Percentiles rank a stretch among this genome's conserved stretches.
phyloP scores from a whole-genome alignment of 2,888 invertebrate species.

The Microctonus hyperodae region DNA sequence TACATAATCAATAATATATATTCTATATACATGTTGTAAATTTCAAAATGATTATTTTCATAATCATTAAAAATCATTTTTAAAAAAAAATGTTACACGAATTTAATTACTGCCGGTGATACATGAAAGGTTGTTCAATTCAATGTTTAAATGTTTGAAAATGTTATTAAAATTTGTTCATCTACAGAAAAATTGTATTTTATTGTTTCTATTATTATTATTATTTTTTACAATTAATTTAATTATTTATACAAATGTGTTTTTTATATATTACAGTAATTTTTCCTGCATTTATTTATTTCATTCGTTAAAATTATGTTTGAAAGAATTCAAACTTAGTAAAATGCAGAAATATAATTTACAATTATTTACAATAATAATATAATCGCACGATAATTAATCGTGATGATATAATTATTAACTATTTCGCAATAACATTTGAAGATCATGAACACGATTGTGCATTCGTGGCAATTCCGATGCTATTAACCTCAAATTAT shows the following conservation, averaged over 20 bases:
- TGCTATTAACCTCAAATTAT: slow-evolving; percentile 30
- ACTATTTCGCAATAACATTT: slow-evolving; percentile 43
- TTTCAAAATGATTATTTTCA: neutral
- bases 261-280: neutral
- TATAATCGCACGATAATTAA: neutral
- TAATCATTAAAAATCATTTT: too few species aligned
- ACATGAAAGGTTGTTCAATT: neutral
- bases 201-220: neutral
- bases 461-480: slow-evolving; percentile 38
- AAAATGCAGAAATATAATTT: neutral
- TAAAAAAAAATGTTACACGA: neutral
- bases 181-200: neutral
- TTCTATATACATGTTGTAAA: neutral
- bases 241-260: neutral
- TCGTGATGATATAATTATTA: slow-evolving; percentile 38
- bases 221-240: neutral
- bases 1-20: neutral
- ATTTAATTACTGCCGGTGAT: neutral
- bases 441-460: slow-evolving; percentile 42
- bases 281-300: neutral
- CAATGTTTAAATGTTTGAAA: slow-evolving; percentile 2
- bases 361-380: slow-evolving; percentile 3
- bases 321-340: neutral
- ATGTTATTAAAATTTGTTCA: slow-evolving; percentile 1
- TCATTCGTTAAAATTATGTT: neutral